These are phyloP conservation scores for Cataglyphis cursor DNA, from an alignment of 2,888 invertebrate species.

Conservation along the genomic window DNA sequence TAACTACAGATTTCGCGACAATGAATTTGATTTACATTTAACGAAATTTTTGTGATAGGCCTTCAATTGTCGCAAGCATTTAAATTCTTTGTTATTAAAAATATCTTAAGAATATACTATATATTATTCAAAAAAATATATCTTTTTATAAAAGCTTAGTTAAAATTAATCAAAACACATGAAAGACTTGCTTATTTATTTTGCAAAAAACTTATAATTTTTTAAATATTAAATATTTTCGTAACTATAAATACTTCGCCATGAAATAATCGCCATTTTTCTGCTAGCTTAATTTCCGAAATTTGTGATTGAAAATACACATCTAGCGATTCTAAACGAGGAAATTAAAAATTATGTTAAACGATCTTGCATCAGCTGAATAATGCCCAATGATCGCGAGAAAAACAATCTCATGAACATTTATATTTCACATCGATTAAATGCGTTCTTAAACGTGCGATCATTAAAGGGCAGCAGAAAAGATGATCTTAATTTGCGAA, in stretches of 20 bases:
- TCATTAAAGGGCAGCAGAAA: neutral
- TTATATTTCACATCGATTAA: neutral
- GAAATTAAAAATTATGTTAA: neutral
- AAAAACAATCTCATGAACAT: neutral
- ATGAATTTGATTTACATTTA: neutral
- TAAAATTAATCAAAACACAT: neutral
- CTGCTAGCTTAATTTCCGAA: neutral
- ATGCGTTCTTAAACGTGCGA: neutral
- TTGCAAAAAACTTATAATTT: neutral
- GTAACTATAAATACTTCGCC: neutral
- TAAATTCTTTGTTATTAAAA: neutral
- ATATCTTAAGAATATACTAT: neutral
- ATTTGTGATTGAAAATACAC: constrained; percentile 4
- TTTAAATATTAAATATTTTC: neutral
- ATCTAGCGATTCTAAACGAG: neutral
- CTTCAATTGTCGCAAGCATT: neutral
- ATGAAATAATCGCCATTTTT: neutral
- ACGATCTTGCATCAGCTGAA: neutral
- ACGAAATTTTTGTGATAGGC: constrained; percentile 5
- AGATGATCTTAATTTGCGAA: neutral
- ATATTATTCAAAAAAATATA: constrained; percentile 2
- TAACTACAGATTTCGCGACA: neutral
- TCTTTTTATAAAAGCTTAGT: neutral
- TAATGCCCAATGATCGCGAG: neutral
- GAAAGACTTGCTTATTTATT: neutral